Conservation (phyloP, 2,113 vertebrate genomes). For the Ophthalmolycus amberensis region DNA sequence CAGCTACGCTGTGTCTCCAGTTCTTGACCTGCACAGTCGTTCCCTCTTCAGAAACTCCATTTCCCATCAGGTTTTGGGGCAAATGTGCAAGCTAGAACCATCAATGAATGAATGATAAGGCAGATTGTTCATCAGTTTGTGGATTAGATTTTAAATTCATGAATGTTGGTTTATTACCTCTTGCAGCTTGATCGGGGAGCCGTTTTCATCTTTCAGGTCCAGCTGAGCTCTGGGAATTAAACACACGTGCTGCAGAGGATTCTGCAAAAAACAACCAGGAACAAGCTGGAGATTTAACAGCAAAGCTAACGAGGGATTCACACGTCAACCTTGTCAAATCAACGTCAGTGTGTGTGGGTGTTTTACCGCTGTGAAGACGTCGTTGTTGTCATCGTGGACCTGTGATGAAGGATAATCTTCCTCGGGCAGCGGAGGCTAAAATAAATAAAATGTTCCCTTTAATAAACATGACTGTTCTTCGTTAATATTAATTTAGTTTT, state of each 20-base stretch:
- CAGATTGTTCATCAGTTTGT: no score
- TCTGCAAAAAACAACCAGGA: constrained; percentile 4
- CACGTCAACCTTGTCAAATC: no score
- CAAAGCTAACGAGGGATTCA: neutral
- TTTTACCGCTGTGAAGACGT: constrained; percentile 43
- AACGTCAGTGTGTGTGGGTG: neutral
- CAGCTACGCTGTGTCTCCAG: constrained; percentile 62
- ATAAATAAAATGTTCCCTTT: neutral
- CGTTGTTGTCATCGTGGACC: neutral
- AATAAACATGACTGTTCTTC: neutral
- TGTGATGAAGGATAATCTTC: constrained; percentile 84
- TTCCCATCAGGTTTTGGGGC: constrained; percentile 61
- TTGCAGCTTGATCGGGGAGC: constrained; percentile 5
- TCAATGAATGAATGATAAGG: neutral
- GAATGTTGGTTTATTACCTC: constrained; percentile 39
- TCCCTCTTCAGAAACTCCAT: constrained; percentile 61
- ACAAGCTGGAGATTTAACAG: neutral
- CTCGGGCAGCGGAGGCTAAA: constrained; percentile 89
- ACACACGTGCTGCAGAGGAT: constrained; percentile 26
- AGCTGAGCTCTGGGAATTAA: constrained; percentile 63
- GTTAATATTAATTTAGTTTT: neutral
- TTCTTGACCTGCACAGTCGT: neutral
- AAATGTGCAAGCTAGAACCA: constrained; percentile 20
- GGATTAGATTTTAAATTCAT: no score
- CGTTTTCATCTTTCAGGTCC: constrained; percentile 37